A percentile compares a stretch with the other conserved stretches of the same genome.
phyloP scores from a whole-genome alignment of 2,888 invertebrate species.

The Hecatera dysodea region DNA sequence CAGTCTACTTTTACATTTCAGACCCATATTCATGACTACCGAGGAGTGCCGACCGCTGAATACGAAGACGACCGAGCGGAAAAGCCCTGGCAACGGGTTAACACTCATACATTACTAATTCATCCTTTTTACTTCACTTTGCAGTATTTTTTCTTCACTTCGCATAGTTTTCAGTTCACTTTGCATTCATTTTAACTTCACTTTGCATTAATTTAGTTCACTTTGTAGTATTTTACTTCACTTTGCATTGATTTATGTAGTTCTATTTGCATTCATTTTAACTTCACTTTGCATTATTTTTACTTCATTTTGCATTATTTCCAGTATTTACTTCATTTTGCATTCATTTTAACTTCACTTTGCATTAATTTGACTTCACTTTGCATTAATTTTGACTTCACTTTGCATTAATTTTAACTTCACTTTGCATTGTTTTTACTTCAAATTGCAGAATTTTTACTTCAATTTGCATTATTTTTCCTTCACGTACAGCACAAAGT shows the following conservation, averaged over 20 bases:
- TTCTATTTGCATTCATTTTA: background rate
- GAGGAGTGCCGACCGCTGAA: slow-evolving; percentile 74
- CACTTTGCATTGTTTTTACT: slow-evolving; percentile 3
- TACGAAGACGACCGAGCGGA: slow-evolving; percentile 75
- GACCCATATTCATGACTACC: slow-evolving; percentile 66
- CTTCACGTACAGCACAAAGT: background rate
- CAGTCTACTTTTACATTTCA: slow-evolving; percentile 65
- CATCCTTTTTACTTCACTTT: slow-evolving; percentile 7
- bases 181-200: background rate
- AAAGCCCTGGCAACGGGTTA: slow-evolving; percentile 86
- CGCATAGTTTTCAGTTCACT: background rate
- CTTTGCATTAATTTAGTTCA: background rate
- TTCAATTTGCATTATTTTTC: no score
- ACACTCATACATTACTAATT: slow-evolving; percentile 48
- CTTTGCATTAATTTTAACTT: background rate
- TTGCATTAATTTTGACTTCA: background rate
- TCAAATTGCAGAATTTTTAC: background rate
- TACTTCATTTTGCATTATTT: slow-evolving; percentile 33
- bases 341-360: slow-evolving; percentile 11
- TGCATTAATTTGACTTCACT: background rate
- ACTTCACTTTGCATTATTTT: background rate
- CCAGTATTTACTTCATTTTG: slow-evolving; percentile 33
- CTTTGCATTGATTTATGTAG: background rate
- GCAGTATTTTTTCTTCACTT: slow-evolving; percentile 4
- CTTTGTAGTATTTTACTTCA: slow-evolving; percentile 1